phyloP scores from a whole-genome alignment of 2,113 vertebrate genomes.

The Hippocampus zosterae region DNA sequence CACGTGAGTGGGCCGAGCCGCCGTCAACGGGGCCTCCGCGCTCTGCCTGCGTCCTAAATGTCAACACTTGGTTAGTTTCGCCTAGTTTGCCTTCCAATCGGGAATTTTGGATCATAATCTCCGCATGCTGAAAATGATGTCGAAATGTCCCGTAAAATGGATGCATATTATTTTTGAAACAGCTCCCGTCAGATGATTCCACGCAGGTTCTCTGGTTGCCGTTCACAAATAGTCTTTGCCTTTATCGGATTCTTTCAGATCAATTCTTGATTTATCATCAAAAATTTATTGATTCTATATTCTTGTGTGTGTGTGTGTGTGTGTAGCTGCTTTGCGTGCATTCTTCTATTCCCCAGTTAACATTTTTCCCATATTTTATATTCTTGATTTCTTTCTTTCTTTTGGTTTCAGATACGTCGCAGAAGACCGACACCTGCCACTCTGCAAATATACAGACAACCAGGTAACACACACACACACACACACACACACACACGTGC shows the following conservation, averaged over 20 bases:
- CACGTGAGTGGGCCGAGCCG: constrained; percentile 79
- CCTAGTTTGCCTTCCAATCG: too few species aligned
- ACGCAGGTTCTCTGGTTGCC: too few species aligned
- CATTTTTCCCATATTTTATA: neutral
- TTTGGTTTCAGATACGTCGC: constrained; percentile 82
- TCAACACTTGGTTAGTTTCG: neutral
- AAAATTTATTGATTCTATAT: too few species aligned
- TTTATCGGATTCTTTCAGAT: too few species aligned
- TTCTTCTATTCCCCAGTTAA: neutral
- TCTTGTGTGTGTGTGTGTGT: neutral
- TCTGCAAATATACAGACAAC: constrained; percentile 88
- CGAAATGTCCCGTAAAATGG: too few species aligned
- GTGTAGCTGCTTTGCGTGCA: neutral
- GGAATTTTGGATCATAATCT: too few species aligned
- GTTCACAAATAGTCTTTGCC: too few species aligned
- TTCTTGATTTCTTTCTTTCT: constrained; percentile 1
- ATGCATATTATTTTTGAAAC: too few species aligned
- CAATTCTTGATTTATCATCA: too few species aligned
- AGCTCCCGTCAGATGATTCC: too few species aligned
- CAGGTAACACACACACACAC: constrained; percentile 48
- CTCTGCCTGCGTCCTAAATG: neutral
- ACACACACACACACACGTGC: neutral
- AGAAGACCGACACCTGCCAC: constrained; percentile 90
- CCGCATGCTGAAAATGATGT: too few species aligned
- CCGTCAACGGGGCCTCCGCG: neutral